These are phyloP conservation scores for Oryctolagus cuniculus DNA, from an alignment of 2,113 vertebrate species.

Conservation along the genomic window mOryCun1.1 NC_091435.1:130489501-130490000, in stretches of 20 bases:
- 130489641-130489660: neutral
- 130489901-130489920: neutral
- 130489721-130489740: conserved; percentile 65
- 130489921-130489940: conserved; percentile 12
- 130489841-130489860: conserved; percentile 46
- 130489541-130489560: neutral
- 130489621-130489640: neutral
- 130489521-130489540: neutral
- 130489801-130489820: conserved; percentile 68
- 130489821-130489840: neutral
- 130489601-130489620: neutral
- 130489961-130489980: neutral
- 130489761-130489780: conserved; percentile 74
- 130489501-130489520: neutral
- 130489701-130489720: conserved; percentile 51
- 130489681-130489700: conserved; percentile 54
- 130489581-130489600: neutral
- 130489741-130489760: conserved; percentile 74
- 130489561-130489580: neutral
- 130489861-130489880: conserved; percentile 41
- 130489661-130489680: conserved; percentile 43
- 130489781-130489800: conserved; percentile 70
- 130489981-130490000: neutral
- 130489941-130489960: conserved; percentile 10
- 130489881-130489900: conserved; percentile 19